Evolutionary conservation across 2,113 vertebrate species (phyloP), one percentile per base, ranked within the genome.

Genomic region (Camelus bactrianus): DNA sequence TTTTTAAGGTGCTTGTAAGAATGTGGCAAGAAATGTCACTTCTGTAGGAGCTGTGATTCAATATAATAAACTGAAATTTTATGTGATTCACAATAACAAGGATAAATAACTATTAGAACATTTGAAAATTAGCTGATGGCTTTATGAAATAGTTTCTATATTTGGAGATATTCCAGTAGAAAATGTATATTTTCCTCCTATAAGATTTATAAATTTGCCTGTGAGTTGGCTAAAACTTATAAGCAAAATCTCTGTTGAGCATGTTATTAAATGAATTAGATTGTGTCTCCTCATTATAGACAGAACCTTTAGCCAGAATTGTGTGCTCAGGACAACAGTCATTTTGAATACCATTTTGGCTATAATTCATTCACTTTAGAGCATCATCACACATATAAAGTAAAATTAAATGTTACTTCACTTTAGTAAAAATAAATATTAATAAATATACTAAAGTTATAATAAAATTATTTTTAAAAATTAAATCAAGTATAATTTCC

Each of bases 241-340:
- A 70, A 81, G 17, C 2, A 65, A 60, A 60, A 46, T 94, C 12
- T 76, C 2, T 38, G 11, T 32, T 56, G 7, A 75, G 10, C 3
- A 73, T 75, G 9, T 65, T 95, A 89, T 88, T 88, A 85, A 75
- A 88, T 76, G n/a, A 96, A 65, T 12, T 65, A 60, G 52, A 81
- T 6, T 26, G 4, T 89, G 1, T 52, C 14, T 46, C 26, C 17
- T 56, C 12, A 54, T 85, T 70, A 81, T 22, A 62, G 24, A 30
- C 26, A 89, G 32, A 83, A 17, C 20, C 17, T 46, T 93, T 26
- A 81, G 12, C 13, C 10, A 42, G 28, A 81, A 81, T 80, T 56
- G 8, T 13, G 48, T 73, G 15, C 28, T 22, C 52, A 32, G 22
- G 17, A 70, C 2, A 75, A 19, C 19, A 89, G 24, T 12, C 5